These are phyloP conservation scores for Rhyacophila brunnea DNA, from an alignment of 1,140 invertebrate species.

Conservation along the genomic window DNA sequence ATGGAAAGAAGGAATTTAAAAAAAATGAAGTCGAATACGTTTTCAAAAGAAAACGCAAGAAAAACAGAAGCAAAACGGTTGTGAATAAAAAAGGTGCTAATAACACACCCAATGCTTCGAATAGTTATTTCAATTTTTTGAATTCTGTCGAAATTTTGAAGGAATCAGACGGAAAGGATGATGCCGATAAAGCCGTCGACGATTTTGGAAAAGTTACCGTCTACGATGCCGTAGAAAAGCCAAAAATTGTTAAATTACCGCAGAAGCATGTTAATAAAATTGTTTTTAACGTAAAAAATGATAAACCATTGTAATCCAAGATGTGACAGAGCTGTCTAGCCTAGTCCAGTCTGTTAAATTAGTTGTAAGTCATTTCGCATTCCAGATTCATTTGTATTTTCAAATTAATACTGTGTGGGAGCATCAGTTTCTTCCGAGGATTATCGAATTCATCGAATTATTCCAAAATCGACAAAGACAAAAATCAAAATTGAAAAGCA, in stretches of 20 bases:
- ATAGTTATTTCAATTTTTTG: neutral
- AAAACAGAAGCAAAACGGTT: neutral
- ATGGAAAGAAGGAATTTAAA: too few relatives aligned
- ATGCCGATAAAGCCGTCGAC: neutral
- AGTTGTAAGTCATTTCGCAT: too few relatives aligned
- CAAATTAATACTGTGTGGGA: too few relatives aligned
- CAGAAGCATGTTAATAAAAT: conserved; percentile 22
- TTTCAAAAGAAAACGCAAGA: conserved; percentile 23
- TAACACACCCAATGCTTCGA: too few relatives aligned
- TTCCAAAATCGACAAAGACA: too few relatives aligned
- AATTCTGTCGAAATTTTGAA: neutral
- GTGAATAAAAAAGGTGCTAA: neutral
- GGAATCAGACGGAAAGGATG: neutral
- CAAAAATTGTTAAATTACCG: conserved; percentile 15
- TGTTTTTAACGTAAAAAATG: conserved; percentile 26
- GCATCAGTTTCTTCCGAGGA: too few relatives aligned
- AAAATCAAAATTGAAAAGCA: too few relatives aligned
- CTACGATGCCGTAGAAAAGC: conserved; percentile 14
- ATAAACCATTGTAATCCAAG: neutral
- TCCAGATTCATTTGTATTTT: too few relatives aligned
- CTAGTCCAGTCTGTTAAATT: too few relatives aligned
- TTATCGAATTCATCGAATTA: too few relatives aligned
- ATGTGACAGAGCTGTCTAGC: too few relatives aligned
- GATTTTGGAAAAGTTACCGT: conserved; percentile 12
- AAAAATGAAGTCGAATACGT: too few relatives aligned